Percentiles rank a stretch among this genome's conserved stretches.
Evolutionary conservation across 2,113 vertebrate species (phyloP).

Genomic region (Ceuthmochares aereus): DNA sequence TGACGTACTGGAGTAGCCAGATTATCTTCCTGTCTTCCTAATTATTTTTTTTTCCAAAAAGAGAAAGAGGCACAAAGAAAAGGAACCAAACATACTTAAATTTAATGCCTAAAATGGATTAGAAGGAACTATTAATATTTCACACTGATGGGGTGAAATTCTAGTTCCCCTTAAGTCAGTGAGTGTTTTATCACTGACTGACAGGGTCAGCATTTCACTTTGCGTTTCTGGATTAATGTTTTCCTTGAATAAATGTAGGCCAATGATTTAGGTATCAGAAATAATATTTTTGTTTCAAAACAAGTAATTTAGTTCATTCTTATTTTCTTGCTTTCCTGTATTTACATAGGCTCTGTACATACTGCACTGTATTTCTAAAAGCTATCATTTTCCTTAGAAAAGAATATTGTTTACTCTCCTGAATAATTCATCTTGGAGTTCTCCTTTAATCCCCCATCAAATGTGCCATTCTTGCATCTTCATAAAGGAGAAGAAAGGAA

Average conservation of each 20-base stretch:
- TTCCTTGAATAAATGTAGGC: neutral
- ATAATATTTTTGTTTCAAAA: constrained; percentile 7
- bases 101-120: neutral
- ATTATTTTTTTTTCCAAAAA: neutral
- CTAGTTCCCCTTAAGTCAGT: neutral
- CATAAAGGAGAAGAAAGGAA: neutral
- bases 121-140: constrained; percentile 35
- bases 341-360: neutral
- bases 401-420: constrained; percentile 38
- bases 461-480: constrained; percentile 4
- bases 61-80: neutral
- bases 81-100: constrained; percentile 5
- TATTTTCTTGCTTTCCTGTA: constrained; percentile 8
- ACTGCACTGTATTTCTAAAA: neutral
- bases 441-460: constrained; percentile 47
- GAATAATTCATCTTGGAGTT: constrained; percentile 51
- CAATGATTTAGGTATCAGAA: neutral
- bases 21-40: neutral
- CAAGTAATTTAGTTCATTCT: neutral
- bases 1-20: neutral
- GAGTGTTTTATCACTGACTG: neutral
- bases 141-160: neutral
- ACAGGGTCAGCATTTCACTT: neutral
- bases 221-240: neutral
- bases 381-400: constrained; percentile 27